Percentiles rank a stretch among this genome's conserved stretches.
Evolutionary conservation across 2,888 invertebrate species (phyloP).

Genomic region (Mimas tiliae): DNA sequence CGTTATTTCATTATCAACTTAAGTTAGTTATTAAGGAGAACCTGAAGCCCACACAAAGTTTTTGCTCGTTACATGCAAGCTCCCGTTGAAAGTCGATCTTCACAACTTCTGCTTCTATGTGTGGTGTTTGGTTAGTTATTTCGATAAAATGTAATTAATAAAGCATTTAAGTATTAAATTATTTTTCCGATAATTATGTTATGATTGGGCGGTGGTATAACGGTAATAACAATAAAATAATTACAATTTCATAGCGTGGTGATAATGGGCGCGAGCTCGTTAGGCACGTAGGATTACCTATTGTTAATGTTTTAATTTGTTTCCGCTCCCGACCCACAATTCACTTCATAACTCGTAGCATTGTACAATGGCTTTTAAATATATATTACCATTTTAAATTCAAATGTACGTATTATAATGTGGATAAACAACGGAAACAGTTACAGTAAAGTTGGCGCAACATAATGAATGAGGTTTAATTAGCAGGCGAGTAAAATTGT

Average conservation of each 20-base stretch:
- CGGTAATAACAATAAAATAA: constrained; percentile 75
- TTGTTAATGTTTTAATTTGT: constrained; percentile 82
- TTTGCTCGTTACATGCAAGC: constrained; percentile 21
- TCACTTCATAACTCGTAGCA: constrained; percentile 7
- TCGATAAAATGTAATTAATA: constrained; percentile 43
- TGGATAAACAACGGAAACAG: constrained; percentile 20
- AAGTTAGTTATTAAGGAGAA: constrained; percentile 36
- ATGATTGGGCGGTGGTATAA: constrained; percentile 56
- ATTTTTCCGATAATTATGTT: constrained; percentile 61
- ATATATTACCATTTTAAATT: constrained; percentile 18
- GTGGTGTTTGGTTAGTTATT: constrained; percentile 35
- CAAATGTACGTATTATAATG: constrained; percentile 14
- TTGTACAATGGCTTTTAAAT: constrained; percentile 26
- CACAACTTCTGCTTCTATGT: constrained; percentile 16
- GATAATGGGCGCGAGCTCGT: constrained; percentile 75
- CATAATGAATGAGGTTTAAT: constrained; percentile 20
- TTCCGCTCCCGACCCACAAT: constrained; percentile 49
- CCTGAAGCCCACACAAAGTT: constrained; percentile 23
- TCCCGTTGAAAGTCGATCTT: constrained; percentile 14
- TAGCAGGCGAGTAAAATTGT: constrained; percentile 10
- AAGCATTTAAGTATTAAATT: constrained; percentile 36
- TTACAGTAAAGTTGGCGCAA: constrained; percentile 7
- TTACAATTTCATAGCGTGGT: constrained; percentile 71
- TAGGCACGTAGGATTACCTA: constrained; percentile 76
- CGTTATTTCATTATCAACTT: constrained; percentile 37